Percentiles rank a stretch among this genome's conserved stretches.
Conservation (phyloP, 2,113 vertebrate genomes). For the Phrynosoma platyrhinos region DNA sequence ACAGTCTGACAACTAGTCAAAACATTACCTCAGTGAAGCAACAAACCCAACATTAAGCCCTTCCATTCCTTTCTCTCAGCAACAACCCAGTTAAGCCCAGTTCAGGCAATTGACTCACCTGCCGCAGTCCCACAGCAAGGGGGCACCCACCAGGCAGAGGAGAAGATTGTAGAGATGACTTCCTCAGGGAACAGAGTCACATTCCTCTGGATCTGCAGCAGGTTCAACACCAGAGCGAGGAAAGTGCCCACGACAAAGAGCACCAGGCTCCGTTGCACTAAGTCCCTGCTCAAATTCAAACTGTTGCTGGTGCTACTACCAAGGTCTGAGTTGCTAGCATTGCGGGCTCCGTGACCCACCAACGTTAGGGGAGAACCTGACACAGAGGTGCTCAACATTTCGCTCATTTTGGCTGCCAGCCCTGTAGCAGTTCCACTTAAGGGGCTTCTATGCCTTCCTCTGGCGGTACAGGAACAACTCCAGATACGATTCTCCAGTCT, state of each 20-base stretch:
- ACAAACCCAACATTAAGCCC: too few relatives aligned
- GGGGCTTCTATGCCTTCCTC: conserved; percentile 72
- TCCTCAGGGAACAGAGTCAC: conserved; percentile 95
- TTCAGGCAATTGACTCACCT: conserved; percentile 79
- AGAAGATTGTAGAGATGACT: conserved; percentile 91
- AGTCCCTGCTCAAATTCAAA: conserved; percentile 80
- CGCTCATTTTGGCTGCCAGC: conserved; percentile 80
- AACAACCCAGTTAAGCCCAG: rapidly evolving
- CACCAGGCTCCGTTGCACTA: conserved; percentile 90
- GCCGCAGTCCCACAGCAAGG: conserved; percentile 95
- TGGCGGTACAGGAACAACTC: conserved; percentile 83
- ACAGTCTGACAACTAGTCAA: background rate
- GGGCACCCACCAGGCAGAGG: conserved; percentile 98
- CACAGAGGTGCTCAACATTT: conserved; percentile 69
- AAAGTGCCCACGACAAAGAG: conserved; percentile 92
- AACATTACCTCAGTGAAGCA: background rate
- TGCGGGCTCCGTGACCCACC: conserved; percentile 23
- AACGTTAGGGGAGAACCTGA: conserved; percentile 43
- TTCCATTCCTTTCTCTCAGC: rapidly evolving
- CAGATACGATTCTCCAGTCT: conserved; percentile 85
- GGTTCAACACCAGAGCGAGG: conserved; percentile 94
- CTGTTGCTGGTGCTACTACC: background rate
- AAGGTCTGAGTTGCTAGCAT: conserved; percentile 3
- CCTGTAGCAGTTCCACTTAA: conserved; percentile 69
- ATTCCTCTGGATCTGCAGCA: conserved; percentile 93